phyloP scores from a whole-genome alignment of 2,113 vertebrate genomes.

The Micronisus gabar region DNA sequence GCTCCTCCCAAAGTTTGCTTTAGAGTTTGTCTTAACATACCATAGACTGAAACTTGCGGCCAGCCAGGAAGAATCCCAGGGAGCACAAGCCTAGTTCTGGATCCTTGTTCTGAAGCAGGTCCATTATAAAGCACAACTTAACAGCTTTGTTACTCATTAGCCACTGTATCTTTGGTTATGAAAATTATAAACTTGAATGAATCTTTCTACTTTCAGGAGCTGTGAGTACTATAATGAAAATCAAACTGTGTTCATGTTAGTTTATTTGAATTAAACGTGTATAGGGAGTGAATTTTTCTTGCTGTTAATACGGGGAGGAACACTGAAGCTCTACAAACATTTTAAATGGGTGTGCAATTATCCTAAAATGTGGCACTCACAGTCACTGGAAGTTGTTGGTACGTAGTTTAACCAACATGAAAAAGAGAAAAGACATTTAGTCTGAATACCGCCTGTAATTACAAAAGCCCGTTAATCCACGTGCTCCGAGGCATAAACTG shows the following conservation, averaged over 20 bases:
- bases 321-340: neutral
- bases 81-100: neutral
- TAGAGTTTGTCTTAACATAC: slow-evolving; percentile 31
- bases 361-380: neutral
- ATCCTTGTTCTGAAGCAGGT: neutral
- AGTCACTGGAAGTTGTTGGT: neutral
- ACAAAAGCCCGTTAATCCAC: slow-evolving; percentile 7
- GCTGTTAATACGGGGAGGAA: neutral
- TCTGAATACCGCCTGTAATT: slow-evolving; percentile 26
- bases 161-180: neutral
- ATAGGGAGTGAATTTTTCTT: neutral
- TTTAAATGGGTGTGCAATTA: neutral
- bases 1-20: slow-evolving; percentile 42
- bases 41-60: neutral
- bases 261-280: neutral
- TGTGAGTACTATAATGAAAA: neutral
- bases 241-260: neutral
- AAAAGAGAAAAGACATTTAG: neutral
- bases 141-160: neutral
- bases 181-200: neutral
- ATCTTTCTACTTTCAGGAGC: neutral
- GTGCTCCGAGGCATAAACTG: slow-evolving; percentile 15
- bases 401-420: neutral
- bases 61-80: neutral
- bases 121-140: neutral